Evolutionary conservation across 2,113 vertebrate species (phyloP).

Genomic region (Pipra filicauda): DNA sequence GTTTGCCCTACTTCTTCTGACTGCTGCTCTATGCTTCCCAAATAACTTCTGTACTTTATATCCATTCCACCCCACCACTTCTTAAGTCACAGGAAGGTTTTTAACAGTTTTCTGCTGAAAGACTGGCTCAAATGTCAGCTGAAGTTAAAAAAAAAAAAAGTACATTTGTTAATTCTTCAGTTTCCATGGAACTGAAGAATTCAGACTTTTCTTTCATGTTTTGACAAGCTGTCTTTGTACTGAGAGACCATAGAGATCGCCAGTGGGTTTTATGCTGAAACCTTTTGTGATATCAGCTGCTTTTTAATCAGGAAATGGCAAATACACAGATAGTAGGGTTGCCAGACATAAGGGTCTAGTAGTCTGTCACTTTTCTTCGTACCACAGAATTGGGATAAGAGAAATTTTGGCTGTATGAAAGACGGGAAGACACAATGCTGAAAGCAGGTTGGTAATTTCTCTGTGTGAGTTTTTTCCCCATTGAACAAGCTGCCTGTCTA

Average conservation of each 20-base stretch:
- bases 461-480: accelerated
- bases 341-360: background rate
- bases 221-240: background rate
- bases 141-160: background rate
- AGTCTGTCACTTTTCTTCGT: background rate
- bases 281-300: background rate
- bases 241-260: background rate
- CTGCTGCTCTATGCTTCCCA: background rate
- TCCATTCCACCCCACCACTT: background rate
- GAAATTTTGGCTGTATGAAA: background rate
- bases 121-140: background rate
- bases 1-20: background rate
- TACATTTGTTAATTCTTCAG: background rate
- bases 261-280: slow-evolving; percentile 17
- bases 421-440: background rate
- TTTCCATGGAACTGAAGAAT: slow-evolving; percentile 48
- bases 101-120: background rate
- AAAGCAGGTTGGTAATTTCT: background rate
- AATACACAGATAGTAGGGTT: background rate
- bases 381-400: background rate
- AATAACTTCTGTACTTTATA: background rate
- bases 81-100: background rate
- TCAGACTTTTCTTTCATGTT: slow-evolving; percentile 1
- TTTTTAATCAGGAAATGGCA: background rate
- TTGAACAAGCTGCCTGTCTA: background rate